A percentile compares a stretch with the other conserved stretches of the same genome.
Conservation (phyloP, 2,113 vertebrate genomes). For the chimpanzee (Pan troglodytes) region NHGRI_mPanTro3-v2.1_pri NC_072412.2:72531501-72532000, state of each 20-base stretch:
- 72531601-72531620: not conserved
- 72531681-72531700: not conserved
- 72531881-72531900: not conserved
- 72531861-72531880: not conserved
- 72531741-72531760: not conserved
- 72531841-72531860: not conserved
- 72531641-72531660: conserved; percentile 54
- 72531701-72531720: not conserved
- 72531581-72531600: not conserved
- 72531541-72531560: conserved; percentile 23
- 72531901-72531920: not conserved
- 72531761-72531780: not conserved
- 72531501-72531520: conserved; percentile 22
- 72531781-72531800: not conserved
- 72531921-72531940: conserved; percentile 18
- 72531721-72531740: conserved; percentile 12
- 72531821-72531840: not conserved
- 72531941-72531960: not conserved
- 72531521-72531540: not conserved
- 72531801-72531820: not conserved
- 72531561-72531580: not conserved
- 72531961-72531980: not conserved
- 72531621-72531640: conserved; percentile 38
- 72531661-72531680: conserved; percentile 51
- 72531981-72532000: conserved; percentile 34